Evolutionary conservation across 1,140 invertebrate genomes (phyloP), one percentile per base, ranked within the genome.

Genomic region (Spodoptera litura): DNA sequence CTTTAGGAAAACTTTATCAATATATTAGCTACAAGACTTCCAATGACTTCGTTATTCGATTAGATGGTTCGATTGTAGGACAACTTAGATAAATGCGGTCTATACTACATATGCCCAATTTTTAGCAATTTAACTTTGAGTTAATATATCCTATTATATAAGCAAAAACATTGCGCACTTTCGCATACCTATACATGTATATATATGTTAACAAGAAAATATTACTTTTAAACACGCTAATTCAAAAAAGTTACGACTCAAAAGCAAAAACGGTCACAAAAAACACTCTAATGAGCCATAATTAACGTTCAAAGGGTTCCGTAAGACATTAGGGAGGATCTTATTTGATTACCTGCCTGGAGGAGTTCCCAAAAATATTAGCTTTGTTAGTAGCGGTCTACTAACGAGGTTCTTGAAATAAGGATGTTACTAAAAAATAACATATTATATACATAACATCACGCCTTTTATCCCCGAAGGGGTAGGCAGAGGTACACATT

Each of bases 311-410:
- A 68, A 68, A 68, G 64, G 64, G 64, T 68, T 68, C 49, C 64
- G 64, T 52, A 68, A 49, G 44, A 38, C 20, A 68, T 68, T 68
- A 68, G 64, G 61, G 61, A 62, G n/a, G 44, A 31, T 52, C n/a
- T 68, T 68, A 52, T 68, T 68, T 68, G 64, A 68, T 68, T 68
- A 52, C 49, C 64, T 68, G 64, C 64, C 64, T 52, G 58, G 38
- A 53, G 64, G 64, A 27, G 64, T 68, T 68, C 44, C 64, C 49
- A 68, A 66, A 68, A 53, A 27, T 2, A 9, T 1, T 3, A 38
- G n/a, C 20, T 53, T 68, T 68, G 64, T 31, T 52, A 52, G 64
- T 68, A 68, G 49, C 64, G 64, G 12, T 4, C 4, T 52, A 68
- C 64, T 68, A 68, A 68, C 49, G 64, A 68, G 64, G 64, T 52